phyloP scores from a whole-genome alignment of 2,797 vertebrate genomes.

The Aldrovandia affinis region DNA sequence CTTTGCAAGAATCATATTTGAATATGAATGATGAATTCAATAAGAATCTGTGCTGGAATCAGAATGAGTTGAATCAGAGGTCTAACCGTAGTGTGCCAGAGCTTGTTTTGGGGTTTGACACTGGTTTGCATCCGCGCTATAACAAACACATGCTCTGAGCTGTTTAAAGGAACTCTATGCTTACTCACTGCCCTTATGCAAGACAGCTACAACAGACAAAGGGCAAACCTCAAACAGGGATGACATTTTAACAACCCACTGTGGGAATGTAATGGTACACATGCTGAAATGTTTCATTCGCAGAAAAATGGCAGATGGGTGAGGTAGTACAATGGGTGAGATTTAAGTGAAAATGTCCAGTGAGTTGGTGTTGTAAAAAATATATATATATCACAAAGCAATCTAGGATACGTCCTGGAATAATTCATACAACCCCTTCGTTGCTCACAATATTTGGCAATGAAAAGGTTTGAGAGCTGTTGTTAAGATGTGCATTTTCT shows the following conservation, averaged over 20 bases:
- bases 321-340: background rate
- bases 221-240: slow-evolving; percentile 43
- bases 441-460: background rate
- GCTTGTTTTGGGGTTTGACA: slow-evolving; percentile 29
- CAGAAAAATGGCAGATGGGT: background rate
- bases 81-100: slow-evolving; percentile 17
- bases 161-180: slow-evolving; percentile 31
- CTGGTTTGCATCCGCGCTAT: slow-evolving; percentile 25
- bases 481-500: background rate
- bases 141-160: slow-evolving; percentile 24
- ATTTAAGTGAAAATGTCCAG: background rate
- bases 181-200: slow-evolving; percentile 31
- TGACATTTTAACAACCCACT: slow-evolving; percentile 25
- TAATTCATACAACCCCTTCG: background rate
- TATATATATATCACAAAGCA: background rate
- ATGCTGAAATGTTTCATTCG: background rate
- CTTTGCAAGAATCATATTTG: background rate
- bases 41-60: background rate
- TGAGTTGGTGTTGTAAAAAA: background rate
- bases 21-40: background rate
- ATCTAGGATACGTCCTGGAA: background rate
- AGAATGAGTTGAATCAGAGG: slow-evolving; percentile 26
- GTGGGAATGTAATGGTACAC: background rate
- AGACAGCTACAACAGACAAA: slow-evolving; percentile 40
- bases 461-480: background rate